Percentiles rank a stretch among this genome's conserved stretches.
These are phyloP conservation scores for Petrolisthes cinctipes DNA, from an alignment of 2,888 invertebrate genomes.

Conservation along the genomic window DNA sequence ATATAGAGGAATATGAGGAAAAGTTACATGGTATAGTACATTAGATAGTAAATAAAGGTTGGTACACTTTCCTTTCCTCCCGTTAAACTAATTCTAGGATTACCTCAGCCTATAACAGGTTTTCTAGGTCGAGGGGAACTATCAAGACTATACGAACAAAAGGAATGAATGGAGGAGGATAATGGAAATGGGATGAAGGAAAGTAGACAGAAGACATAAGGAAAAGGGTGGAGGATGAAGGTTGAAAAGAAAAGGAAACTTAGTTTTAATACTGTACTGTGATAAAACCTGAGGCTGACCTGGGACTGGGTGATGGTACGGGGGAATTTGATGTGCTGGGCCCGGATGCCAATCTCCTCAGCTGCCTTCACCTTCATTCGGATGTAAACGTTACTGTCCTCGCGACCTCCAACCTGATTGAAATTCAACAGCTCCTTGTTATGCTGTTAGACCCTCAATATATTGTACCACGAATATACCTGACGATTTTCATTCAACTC, in stretches of 20 bases:
- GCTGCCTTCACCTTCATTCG: conserved; percentile 95
- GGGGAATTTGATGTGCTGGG: conserved; percentile 84
- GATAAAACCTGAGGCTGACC: conserved; percentile 19
- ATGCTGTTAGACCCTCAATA: neutral
- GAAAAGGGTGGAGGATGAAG: neutral
- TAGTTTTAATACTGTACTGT: too few species aligned
- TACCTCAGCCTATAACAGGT: too few species aligned
- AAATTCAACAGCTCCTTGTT: neutral
- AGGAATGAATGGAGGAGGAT: too few species aligned
- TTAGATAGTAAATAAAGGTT: neutral
- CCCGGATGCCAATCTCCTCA: conserved; percentile 87
- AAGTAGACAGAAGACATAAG: too few species aligned
- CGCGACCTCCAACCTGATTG: conserved; percentile 89
- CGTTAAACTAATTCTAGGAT: too few species aligned
- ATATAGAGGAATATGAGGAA: neutral
- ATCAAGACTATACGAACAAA: neutral
- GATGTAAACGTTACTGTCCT: conserved; percentile 99
- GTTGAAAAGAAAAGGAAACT: neutral
- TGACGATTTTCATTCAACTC: too few species aligned
- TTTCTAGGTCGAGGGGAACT: neutral
- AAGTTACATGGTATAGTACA: neutral
- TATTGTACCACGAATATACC: neutral
- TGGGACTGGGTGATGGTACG: conserved; percentile 64
- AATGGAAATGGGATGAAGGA: too few species aligned
- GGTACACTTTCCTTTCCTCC: neutral